phyloP scores from a whole-genome alignment of 2,113 vertebrate species.

The Smithornis capensis region DNA sequence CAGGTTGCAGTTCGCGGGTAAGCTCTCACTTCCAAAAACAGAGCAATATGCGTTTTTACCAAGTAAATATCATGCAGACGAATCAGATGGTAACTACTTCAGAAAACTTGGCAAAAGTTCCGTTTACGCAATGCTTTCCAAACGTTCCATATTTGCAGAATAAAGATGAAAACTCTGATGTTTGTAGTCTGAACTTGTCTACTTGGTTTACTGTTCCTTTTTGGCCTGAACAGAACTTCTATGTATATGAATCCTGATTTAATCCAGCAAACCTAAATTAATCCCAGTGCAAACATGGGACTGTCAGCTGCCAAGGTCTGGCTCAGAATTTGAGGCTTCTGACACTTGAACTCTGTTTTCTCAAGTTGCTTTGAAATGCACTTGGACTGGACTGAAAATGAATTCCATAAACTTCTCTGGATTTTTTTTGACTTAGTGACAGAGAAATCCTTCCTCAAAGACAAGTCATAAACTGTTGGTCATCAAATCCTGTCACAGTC shows the following conservation, averaged over 20 bases:
- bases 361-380: background rate
- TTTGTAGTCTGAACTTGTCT: slow-evolving; percentile 51
- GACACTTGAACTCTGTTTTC: background rate
- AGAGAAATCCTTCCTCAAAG: slow-evolving; percentile 10
- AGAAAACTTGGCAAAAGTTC: slow-evolving; percentile 65
- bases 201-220: slow-evolving; percentile 44
- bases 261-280: slow-evolving; percentile 24
- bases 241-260: background rate
- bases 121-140: slow-evolving; percentile 67
- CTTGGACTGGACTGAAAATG: background rate
- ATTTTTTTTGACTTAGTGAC: background rate
- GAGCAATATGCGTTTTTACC: slow-evolving; percentile 41
- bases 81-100: slow-evolving; percentile 54
- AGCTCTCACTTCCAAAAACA: slow-evolving; percentile 48
- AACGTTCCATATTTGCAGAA: slow-evolving; percentile 59
- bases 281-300: background rate
- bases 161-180: slow-evolving; percentile 64
- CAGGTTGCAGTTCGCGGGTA: background rate
- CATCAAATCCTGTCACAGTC: background rate
- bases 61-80: slow-evolving; percentile 56
- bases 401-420: background rate
- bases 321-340: background rate
- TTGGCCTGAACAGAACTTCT: slow-evolving; percentile 8
- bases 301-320: background rate
- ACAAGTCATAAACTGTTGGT: background rate